These are phyloP conservation scores for Typhlichthys subterraneus DNA, from an alignment of 2,797 vertebrate species.

Conservation along the genomic window DNA sequence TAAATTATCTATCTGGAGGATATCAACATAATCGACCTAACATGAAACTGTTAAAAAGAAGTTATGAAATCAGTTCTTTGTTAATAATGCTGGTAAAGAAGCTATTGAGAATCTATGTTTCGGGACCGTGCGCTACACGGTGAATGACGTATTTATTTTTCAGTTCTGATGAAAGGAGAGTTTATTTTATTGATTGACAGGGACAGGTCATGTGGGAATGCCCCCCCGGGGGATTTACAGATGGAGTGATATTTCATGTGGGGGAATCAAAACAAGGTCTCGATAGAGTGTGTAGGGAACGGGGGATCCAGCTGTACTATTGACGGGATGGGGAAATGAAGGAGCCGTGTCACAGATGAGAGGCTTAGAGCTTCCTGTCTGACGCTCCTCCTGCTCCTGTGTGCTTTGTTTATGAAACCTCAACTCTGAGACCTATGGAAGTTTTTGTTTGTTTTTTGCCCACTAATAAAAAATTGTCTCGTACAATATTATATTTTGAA, in stretches of 20 bases:
- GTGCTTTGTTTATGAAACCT: too few relatives aligned
- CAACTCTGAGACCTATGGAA: too few relatives aligned
- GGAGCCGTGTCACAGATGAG: conserved; percentile 21
- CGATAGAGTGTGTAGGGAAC: conserved; percentile 41
- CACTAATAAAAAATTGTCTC: too few relatives aligned
- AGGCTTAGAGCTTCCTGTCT: conserved; percentile 33
- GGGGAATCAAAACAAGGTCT: conserved; percentile 62
- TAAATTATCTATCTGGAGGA: conserved; percentile 8
- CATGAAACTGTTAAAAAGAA: not conserved
- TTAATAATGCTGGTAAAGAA: conserved; percentile 2
- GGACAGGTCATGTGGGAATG: conserved; percentile 58
- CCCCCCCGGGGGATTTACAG: conserved; percentile 32
- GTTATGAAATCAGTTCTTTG: too few relatives aligned
- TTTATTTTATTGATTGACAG: conserved; percentile 61
- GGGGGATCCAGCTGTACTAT: conserved; percentile 42
- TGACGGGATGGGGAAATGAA: conserved; percentile 25
- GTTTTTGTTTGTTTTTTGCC: too few relatives aligned
- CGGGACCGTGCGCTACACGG: not conserved
- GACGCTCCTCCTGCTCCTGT: conserved; percentile 36
- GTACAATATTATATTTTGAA: too few relatives aligned
- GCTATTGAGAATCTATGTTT: conserved; percentile 17
- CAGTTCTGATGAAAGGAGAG: conserved; percentile 40
- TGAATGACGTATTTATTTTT: conserved; percentile 45
- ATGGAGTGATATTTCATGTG: conserved; percentile 59
- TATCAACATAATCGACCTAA: conserved; percentile 19